Evolutionary conservation across 2,888 invertebrate species (phyloP).

Genomic region (Boloria euphrosyne): DNA sequence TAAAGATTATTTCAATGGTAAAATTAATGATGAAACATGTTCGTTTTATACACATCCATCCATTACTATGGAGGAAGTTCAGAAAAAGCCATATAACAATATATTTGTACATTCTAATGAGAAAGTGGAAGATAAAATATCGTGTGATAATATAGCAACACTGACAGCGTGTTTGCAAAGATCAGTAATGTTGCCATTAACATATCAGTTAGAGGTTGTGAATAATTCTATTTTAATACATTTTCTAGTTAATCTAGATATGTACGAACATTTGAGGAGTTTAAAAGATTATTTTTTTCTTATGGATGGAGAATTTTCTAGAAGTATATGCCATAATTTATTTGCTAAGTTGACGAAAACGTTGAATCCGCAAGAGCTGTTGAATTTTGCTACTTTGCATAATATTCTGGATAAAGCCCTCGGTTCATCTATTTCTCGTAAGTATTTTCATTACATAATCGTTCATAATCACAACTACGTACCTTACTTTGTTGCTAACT

Average conservation of each 20-base stretch:
- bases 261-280: conserved; percentile 87
- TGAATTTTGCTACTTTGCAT: conserved; percentile 87
- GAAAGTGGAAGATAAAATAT: conserved; percentile 55
- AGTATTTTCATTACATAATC: conserved; percentile 45
- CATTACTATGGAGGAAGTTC: conserved; percentile 67
- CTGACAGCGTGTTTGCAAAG: conserved; percentile 84
- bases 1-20: conserved; percentile 57
- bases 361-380: conserved; percentile 84
- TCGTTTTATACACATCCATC: conserved; percentile 67
- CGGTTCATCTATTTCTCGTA: conserved; percentile 85
- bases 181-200: conserved; percentile 86
- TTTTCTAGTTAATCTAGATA: conserved; percentile 84
- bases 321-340: conserved; percentile 86
- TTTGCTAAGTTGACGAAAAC: conserved; percentile 86
- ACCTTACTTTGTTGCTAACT: not conserved
- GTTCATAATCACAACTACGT: not conserved
- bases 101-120: conserved; percentile 61
- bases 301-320: conserved; percentile 90
- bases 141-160: conserved; percentile 71
- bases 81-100: conserved; percentile 69
- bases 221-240: conserved; percentile 88
- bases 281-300: conserved; percentile 90
- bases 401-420: conserved; percentile 87
- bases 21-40: conserved; percentile 56
- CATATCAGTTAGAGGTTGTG: conserved; percentile 86